Base-by-base conservation (phyloP, 2,888 invertebrate genomes). In the Plagodis dolabraria region DNA sequence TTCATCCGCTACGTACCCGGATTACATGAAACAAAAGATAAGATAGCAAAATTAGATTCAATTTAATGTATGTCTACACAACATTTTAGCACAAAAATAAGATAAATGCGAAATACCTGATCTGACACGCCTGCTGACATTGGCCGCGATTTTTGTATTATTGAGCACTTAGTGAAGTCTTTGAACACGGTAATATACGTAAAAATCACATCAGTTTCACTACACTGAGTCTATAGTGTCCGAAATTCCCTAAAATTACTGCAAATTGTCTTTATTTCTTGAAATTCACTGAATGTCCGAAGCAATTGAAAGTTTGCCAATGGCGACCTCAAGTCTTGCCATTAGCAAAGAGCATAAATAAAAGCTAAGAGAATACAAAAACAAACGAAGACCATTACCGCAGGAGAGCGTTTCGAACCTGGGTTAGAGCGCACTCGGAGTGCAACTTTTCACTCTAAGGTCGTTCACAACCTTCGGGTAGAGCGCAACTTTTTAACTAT, bases 111-210 rank as follows among this genome's bases (percentile, higher is more conserved):
- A 90, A 87, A 93, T 96, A 96, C 96, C 96, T 96, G 96, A 94
- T 96, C 96, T 95, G 96, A 96, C 95, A 96, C 96, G 96, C 96
- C 96, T 96, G 96, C 95, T 96, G 96, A 96, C 96, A 96, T 96
- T 95, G 95, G 95, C 95, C 93, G 94, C 93, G 93, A 93, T 94
- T 94, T 94, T 90, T 81, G 70, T 80, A 84, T 82, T 92, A 90
- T 87, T 91, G 86, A 90, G 85, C 90, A 89, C 91, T 87, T 87
- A 80, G 80, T 71, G 76, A 86, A 85, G 89, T 90, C 86, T 86
- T 82, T 85, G 79, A 65, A 78, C 86, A 91, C 89, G 80, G 84
- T 76, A 86, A 84, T 81, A 83, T 76, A 80, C 82, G 82, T 83
- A 87, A 79, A 76, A 87, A 89, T 91, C 90, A 92, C 92, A 91